Conservation (phyloP, 1,140 invertebrate species). For the Calliphora vicina region DNA sequence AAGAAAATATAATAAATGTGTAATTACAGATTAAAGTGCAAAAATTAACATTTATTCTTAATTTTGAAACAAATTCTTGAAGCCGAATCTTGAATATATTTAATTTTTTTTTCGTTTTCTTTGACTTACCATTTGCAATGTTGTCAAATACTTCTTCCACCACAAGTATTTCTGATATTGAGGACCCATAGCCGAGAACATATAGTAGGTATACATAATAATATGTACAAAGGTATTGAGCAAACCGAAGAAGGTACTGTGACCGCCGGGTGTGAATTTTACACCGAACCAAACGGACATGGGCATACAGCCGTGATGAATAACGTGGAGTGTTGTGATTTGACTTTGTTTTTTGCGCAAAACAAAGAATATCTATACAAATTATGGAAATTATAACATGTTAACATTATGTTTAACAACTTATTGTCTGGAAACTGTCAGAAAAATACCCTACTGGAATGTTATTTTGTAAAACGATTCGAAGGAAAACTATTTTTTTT, state of each 20-base stretch:
- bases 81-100: too few species aligned
- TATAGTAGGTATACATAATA: constrained; percentile 89
- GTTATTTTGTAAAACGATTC: too few species aligned
- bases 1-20: background rate
- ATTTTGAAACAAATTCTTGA: too few species aligned
- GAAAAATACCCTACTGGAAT: too few species aligned
- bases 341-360: constrained; percentile 92
- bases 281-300: constrained; percentile 97
- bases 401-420: background rate
- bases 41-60: too few species aligned
- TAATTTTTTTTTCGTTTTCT: background rate
- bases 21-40: too few species aligned
- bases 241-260: constrained; percentile 83
- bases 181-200: constrained; percentile 85
- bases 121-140: constrained; percentile 82
- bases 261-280: constrained; percentile 91
- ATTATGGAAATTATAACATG: background rate
- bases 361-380: constrained; percentile 86
- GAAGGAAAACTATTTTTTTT: too few species aligned
- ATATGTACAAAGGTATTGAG: constrained; percentile 88
- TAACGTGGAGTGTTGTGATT: constrained; percentile 91
- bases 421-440: too few species aligned
- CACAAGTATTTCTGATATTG: constrained; percentile 83
- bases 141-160: constrained; percentile 93
- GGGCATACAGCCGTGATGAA: constrained; percentile 96